Base-by-base conservation (phyloP, 1,140 invertebrate species). In the Eueides isabella region DNA sequence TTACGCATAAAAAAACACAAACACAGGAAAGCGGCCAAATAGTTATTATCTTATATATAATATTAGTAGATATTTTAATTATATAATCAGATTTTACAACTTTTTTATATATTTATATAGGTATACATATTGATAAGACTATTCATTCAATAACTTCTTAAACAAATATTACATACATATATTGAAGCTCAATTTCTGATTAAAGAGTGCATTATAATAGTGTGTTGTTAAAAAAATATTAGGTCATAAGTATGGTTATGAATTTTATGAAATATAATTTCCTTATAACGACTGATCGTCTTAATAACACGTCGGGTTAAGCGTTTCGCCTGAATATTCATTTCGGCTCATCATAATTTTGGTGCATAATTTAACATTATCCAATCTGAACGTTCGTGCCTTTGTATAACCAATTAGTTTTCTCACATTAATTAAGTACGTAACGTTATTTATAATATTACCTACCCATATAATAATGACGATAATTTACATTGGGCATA, bases 211-310 rank as follows among this genome's bases (percentile, higher is more conserved):
- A 92, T 90, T 86, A 92, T 84, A 92, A 87, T 83, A 86, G 87
- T 78, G 85, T 86, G 87, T 83, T 89, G 83, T 89, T 82, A 80
- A 71, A 87, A 83, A 90, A 86, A 85, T 92, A 90, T 91, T 90
- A 92, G 84, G 81, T 90, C 83, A 89, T 90, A 92, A 91, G 85
- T 91, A 90, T 91, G 87, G 88, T 92, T 82, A 90, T 91, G 83
- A 89, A 74, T 88, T 90, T 92, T 91, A 91, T 91, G 85, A 91
- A 92, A 92, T 91, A 91, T 85, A 92, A 90, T 91, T 87, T 90
- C 71, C 77, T 83, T 70, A 82, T 91, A 92, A 91, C 88, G 83
- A 89, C 83, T 89, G 87, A 90, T 85, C 86, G 85, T 85, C 82
- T 87, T 92, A 92, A 90, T 91, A 91, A 88, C 85, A 88, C 83